Base-by-base conservation (phyloP, 2,797 vertebrate species). In the Euthynnus affinis region DNA sequence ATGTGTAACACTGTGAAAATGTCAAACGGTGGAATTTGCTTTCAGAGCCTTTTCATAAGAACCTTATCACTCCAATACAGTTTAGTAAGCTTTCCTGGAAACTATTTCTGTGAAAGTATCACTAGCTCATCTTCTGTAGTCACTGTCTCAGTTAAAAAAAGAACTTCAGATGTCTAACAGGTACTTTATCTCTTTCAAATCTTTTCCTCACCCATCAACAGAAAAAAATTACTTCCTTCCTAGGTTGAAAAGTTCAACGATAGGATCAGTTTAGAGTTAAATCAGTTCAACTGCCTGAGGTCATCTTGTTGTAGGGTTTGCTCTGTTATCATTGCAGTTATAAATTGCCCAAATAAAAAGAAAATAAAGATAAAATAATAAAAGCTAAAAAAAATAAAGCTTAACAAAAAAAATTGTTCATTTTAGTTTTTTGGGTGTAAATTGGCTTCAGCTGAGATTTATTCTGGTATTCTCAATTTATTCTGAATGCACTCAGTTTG, bases 301-400 rank as follows among this genome's bases (percentile, higher is more conserved):
- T 42, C 23, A 63, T 44, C 25, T 52, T 23, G 5, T 57, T 32
- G 29, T 32, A 6, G 49, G n/a, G 46, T 12, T 46, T 27, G 4
- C 1, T 62, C 1, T 46, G 40, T 62, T 61, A 64, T 84, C 57
- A 55, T 53, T 32, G 37, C 12, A 14, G 20, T 42, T 9, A 0
- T n/a, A 79, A 73, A 69, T 73, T 67, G 15, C 13, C 22, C 51
- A 60, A 81, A 44, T 68, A 22, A 46, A 34, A 73, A 57, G n/a
- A 22, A 37, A 29, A 76, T 42, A 83, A 85, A 71, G 0, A 17
- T 81, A 42, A 76, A 82, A 37, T 72, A 81, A 53, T n/a, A n/a
- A n/a, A n/a, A n/a, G n/a, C n/a, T n/a, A n/a, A n/a, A n/a, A n/a
- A n/a, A n/a, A n/a, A n/a, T n/a, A n/a, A n/a, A n/a, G n/a, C n/a